Base-by-base conservation (phyloP, 2,113 vertebrate genomes). In the Platanista minor region DNA sequence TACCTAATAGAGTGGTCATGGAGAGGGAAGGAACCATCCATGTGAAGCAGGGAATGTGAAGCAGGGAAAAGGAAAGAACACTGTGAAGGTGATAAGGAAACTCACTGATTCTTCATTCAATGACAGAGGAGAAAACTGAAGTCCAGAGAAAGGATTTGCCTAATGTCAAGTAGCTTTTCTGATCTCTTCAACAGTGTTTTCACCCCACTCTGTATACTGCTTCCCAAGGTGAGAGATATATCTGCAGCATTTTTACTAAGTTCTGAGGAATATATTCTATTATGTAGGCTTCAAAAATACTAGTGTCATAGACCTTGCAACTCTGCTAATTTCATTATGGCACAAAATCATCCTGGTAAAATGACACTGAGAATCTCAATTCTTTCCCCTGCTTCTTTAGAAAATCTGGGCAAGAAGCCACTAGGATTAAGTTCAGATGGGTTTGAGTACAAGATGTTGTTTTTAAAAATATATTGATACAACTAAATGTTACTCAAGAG, bases 401-500 rank as follows among this genome's bases (percentile, higher is more conserved):
- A 67, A 6, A 62, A 36, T 43, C 36, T 87, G 36, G 66, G 81
- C 74, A 87, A 80, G 49, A 78, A 72, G 69, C 89, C 81, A 92
- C 18, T 52, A 83, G 59, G 57, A 90, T 92, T 90, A 90, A 87
- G 94, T 25, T 82, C 61, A 67, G 66, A 90, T 86, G 46, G 3
- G 3, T 10, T 8, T 83, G 46, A 77, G 36, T 62, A 52, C 2
- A 71, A 91, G 77, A 78, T 49, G n/a, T 46, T 74, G 49, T 61
- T 93, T 94, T n/a, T 0, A 71, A 87, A 97, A 82, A 91, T 20
- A 82, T 43, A 88, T 14, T 72, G 39, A 89, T 89, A 43, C 27
- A 95, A 91, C 33, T 82, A 91, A 96, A 71, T 81, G 75, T 88
- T 93, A 95, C 71, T 90, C 86, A 94, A 95, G 71, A 95, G 25